These are phyloP conservation scores for Hyposmocoma kahamanoa DNA, from an alignment of 1,140 invertebrate genomes.

Conservation along the genomic window DNA sequence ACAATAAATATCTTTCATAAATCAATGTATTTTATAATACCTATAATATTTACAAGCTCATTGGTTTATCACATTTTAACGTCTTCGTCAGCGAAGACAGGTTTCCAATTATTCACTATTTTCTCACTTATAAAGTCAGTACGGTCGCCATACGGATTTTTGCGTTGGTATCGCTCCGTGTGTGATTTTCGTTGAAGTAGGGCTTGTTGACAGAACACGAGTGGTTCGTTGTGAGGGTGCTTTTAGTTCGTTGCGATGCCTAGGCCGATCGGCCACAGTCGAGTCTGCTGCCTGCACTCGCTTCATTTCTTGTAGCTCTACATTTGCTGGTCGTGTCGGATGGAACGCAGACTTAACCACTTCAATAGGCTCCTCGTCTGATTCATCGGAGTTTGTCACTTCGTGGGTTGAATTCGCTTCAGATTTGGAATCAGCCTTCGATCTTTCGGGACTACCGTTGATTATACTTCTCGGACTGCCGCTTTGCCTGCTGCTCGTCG, in stretches of 20 bases:
- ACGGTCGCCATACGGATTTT: constrained; percentile 85
- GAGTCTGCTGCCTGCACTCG: constrained; percentile 75
- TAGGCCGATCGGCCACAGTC: constrained; percentile 72
- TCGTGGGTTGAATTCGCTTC: constrained; percentile 78
- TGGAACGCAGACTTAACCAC: constrained; percentile 85
- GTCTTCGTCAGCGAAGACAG: constrained; percentile 32
- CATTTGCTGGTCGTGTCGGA: constrained; percentile 69
- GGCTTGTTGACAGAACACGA: constrained; percentile 60
- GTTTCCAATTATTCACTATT: constrained; percentile 23
- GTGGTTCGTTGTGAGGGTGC: constrained; percentile 73
- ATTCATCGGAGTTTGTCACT: constrained; percentile 77
- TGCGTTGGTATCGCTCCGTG: constrained; percentile 72
- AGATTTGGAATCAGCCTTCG: constrained; percentile 71
- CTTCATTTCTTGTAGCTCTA: constrained; percentile 66
- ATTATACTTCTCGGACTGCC: constrained; percentile 67
- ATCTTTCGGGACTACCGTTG: constrained; percentile 64
- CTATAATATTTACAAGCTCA: constrained; percentile 70
- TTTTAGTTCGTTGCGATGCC: constrained; percentile 75
- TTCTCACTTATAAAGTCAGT: constrained; percentile 70
- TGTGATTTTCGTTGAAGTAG: constrained; percentile 77
- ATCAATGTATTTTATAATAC: constrained; percentile 26
- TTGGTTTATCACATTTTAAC: constrained; percentile 67
- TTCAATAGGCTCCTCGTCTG: constrained; percentile 80
- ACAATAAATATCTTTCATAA: constrained; percentile 51
- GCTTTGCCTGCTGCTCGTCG: constrained; percentile 73